Evolutionary conservation across 2,888 invertebrate species (phyloP).

Genomic region (Bembecia ichneumoniformis): DNA sequence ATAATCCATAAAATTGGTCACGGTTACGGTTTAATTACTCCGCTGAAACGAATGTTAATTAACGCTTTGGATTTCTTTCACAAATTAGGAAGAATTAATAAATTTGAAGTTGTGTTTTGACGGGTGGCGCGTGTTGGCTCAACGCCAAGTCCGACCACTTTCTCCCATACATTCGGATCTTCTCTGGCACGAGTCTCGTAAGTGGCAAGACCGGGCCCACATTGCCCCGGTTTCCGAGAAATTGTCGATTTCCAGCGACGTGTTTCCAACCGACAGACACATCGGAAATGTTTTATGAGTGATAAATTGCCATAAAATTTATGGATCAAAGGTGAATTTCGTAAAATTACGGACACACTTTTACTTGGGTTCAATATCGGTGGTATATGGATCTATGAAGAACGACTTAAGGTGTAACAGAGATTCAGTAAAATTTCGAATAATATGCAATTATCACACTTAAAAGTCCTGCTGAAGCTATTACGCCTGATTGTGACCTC

Average conservation of each 20-base stretch:
- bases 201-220: constrained; percentile 37
- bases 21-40: constrained; percentile 39
- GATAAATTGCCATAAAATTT: constrained; percentile 43
- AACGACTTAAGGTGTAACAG: no score
- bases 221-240: constrained; percentile 60
- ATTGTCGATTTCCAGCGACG: constrained; percentile 50
- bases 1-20: constrained; percentile 11
- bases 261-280: constrained; percentile 30
- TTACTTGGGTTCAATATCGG: no score
- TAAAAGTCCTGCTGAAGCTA: no score
- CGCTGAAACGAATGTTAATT: constrained; percentile 61
- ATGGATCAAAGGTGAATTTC: constrained; percentile 23
- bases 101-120: constrained; percentile 44
- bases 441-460: no score
- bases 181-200: constrained; percentile 15
- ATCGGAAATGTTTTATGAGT: constrained; percentile 59
- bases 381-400: no score
- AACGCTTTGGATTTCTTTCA: constrained; percentile 48
- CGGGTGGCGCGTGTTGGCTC: constrained; percentile 38
- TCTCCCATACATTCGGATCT: constrained; percentile 43
- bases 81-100: constrained; percentile 57
- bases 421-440: no score
- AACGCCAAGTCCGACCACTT: constrained; percentile 38
- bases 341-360: constrained; percentile 5
- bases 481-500: no score